These are phyloP conservation scores for Luehdorfia chinensis DNA, from an alignment of 1,140 invertebrate genomes.

Conservation along the genomic window DNA sequence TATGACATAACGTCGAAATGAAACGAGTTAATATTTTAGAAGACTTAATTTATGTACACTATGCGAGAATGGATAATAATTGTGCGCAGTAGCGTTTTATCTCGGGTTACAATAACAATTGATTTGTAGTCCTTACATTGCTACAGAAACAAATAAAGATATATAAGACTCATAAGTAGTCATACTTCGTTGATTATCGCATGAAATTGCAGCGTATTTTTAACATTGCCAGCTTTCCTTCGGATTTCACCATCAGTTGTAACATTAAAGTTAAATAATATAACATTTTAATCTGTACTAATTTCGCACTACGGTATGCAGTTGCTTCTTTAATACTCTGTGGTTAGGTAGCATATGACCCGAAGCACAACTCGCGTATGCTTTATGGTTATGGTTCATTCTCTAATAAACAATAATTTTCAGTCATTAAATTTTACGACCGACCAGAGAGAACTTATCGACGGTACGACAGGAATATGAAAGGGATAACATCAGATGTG, in stretches of 20 bases:
- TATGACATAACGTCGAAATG: neutral
- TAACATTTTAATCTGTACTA: too few species aligned
- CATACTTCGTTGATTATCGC: too few species aligned
- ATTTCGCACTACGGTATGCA: too few species aligned
- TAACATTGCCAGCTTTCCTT: too few species aligned
- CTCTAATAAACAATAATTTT: constrained; percentile 11
- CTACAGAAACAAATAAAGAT: too few species aligned
- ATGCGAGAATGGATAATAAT: constrained; percentile 7
- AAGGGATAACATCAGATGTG: constrained; percentile 1
- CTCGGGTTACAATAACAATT: constrained; percentile 17
- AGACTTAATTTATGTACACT: too few species aligned
- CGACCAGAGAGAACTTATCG: neutral
- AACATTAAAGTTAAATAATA: too few species aligned
- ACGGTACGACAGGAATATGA: constrained; percentile 1
- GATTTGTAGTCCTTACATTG: constrained; percentile 10
- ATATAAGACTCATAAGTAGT: too few species aligned
- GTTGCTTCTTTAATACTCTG: too few species aligned
- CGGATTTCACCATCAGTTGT: too few species aligned
- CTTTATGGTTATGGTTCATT: constrained; percentile 10
- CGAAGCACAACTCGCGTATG: neutral
- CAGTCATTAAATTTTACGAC: constrained; percentile 9
- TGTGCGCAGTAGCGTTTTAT: constrained; percentile 7
- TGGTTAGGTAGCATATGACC: too few species aligned
- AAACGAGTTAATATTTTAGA: constrained; percentile 2
- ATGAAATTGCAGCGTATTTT: too few species aligned